These are phyloP conservation scores for Xestia rhomboidea DNA, from an alignment of 2,888 invertebrate species.

Conservation along the genomic window DNA sequence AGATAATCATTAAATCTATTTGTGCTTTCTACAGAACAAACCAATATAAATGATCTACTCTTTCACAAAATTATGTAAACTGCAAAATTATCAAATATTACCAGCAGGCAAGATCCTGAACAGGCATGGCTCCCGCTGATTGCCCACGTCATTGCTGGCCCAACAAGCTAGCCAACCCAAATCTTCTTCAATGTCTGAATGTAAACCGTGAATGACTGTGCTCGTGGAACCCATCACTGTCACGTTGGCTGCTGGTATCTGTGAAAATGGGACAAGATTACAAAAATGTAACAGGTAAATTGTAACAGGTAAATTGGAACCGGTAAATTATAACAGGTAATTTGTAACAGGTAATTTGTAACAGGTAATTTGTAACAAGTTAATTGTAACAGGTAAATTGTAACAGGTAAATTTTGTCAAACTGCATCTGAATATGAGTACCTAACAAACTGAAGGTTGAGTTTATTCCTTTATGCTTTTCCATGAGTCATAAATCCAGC, in stretches of 20 bases:
- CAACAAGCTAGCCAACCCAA: slow-evolving; percentile 96
- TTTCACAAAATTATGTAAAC: background rate
- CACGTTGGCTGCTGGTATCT: slow-evolving; percentile 90
- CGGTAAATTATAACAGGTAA: too few species aligned
- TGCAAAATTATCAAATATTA: slow-evolving; percentile 76
- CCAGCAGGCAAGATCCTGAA: slow-evolving; percentile 95
- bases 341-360: too few species aligned
- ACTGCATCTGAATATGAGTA: background rate
- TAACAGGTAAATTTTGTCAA: background rate
- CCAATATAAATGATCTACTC: background rate
- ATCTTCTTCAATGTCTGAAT: slow-evolving; percentile 90
- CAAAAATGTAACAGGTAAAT: background rate
- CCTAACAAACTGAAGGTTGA: background rate
- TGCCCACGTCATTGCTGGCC: slow-evolving; percentile 96
- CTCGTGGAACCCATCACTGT: slow-evolving; percentile 90
- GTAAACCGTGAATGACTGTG: slow-evolving; percentile 91
- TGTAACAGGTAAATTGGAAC: too few species aligned
- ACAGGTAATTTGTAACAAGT: too few species aligned
- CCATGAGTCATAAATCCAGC: background rate
- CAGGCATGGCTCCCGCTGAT: slow-evolving; percentile 95
- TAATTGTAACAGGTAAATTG: too few species aligned
- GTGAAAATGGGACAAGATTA: background rate
- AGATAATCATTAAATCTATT: background rate
- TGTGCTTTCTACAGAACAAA: background rate
- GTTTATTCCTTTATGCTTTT: background rate